These are phyloP conservation scores for Pharmacophagus antenor DNA, from an alignment of 2,888 invertebrate species.

Conservation along the genomic window DNA sequence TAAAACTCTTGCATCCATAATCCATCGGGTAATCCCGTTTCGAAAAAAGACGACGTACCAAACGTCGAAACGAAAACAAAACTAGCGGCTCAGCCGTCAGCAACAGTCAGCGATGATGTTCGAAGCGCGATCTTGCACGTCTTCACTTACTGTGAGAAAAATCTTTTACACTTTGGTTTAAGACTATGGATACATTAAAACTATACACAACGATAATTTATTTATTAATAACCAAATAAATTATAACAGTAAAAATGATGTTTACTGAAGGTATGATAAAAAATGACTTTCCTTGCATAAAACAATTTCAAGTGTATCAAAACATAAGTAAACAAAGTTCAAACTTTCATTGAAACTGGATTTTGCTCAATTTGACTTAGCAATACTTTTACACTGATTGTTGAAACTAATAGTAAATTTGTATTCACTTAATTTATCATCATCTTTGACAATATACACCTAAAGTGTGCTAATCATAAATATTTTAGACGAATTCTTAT, in stretches of 20 bases:
- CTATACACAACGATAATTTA: background rate
- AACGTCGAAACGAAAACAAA: slow-evolving; percentile 67
- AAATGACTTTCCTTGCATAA: no score
- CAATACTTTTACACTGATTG: no score
- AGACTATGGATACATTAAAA: slow-evolving; percentile 16
- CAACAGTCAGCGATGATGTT: slow-evolving; percentile 63
- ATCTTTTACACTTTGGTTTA: slow-evolving; percentile 41
- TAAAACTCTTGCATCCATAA: slow-evolving; percentile 61
- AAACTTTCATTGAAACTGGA: no score
- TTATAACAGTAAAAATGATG: background rate
- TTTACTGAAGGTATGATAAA: no score
- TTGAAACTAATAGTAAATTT: no score
- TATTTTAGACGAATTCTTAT: no score
- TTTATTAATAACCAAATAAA: background rate
- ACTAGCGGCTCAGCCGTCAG: slow-evolving; percentile 54
- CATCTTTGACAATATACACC: no score
- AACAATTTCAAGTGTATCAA: no score
- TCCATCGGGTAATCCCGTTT: slow-evolving; percentile 65
- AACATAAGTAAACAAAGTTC: no score
- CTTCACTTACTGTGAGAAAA: slow-evolving; percentile 74
- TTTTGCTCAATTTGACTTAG: no score
- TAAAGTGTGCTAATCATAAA: no score
- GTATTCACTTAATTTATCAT: no score
- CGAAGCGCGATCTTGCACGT: slow-evolving; percentile 44
- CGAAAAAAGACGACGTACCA: slow-evolving; percentile 51